Evolutionary conservation across 2,113 vertebrate species (phyloP), one percentile per base, ranked within the genome.

Genomic region (Protobothrops flavoviridis): DNA sequence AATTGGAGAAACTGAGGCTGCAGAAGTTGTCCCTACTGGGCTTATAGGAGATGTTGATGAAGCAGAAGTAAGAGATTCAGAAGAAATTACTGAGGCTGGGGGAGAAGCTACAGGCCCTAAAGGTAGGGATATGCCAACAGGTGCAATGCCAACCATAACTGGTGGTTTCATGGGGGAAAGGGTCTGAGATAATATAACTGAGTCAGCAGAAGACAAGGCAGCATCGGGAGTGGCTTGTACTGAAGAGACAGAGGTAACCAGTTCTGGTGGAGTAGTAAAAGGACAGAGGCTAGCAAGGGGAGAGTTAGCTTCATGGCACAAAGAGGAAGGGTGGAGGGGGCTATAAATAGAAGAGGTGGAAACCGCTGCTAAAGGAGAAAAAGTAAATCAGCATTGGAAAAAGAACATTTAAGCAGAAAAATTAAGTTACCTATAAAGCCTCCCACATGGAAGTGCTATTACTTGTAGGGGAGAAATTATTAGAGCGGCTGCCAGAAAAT

Each of bases 271-370:
- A 59, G 92, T 93, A 50, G 26, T 92, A 45, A 91, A 85, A 74
- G 96, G 93, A 52, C 74, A 95, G 3, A 52, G 43, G 29, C 50
- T 85, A 74, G 59, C 33, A 94, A 92, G 88, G 94, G 93, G 33
- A 69, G 97, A 96, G 97, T 98, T 97, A 97, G 97, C 95, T 96
- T 98, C 97, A 95, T 97, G 93, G 92, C 98, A 98, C 94, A 96
- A 96, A 94, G 96, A 86, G 94, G 97, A 96, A 97, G 97, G 92
- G 95, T 96, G 94, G 97, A 98, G 96, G 96, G 97, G 95, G 92
- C 90, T 95, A 93, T 96, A 95, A 95, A 95, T 52, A 92, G 96
- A 95, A 93, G 96, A 96, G 95, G 93, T 87, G 56, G 97, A 97
- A 96, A 97, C 97, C 96, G 94, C 89, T 97, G 98, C 98, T 98